Conservation (phyloP, 2,113 vertebrate species). For the Corynorhinus townsendii region DNA sequence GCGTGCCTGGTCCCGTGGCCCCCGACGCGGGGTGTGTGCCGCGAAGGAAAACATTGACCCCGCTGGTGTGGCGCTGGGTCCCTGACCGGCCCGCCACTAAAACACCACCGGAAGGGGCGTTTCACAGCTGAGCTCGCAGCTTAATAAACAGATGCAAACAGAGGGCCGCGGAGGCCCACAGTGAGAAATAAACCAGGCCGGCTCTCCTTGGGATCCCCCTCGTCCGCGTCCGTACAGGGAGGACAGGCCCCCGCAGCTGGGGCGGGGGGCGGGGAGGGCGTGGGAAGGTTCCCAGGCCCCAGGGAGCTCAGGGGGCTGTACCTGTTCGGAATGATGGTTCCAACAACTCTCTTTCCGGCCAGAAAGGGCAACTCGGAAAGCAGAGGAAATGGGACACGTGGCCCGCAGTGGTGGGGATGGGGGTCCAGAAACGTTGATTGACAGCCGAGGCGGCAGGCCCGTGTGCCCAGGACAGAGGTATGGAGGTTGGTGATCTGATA, state of each 20-base stretch:
- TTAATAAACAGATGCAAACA: conserved; percentile 84
- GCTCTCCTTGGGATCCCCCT: conserved; percentile 66
- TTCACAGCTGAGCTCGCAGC: conserved; percentile 81
- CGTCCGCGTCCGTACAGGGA: no score
- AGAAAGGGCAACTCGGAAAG: neutral
- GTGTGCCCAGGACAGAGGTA: neutral
- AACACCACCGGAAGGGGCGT: conserved; percentile 78
- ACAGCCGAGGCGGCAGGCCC: neutral
- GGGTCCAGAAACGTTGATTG: accelerated
- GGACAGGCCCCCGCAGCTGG: conserved; percentile 53
- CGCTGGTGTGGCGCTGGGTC: conserved; percentile 74
- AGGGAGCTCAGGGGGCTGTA: neutral
- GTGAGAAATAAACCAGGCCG: conserved; percentile 75
- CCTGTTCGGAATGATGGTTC: conserved; percentile 7
- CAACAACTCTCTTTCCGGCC: neutral
- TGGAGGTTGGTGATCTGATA: neutral
- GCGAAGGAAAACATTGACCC: conserved; percentile 83
- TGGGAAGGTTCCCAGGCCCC: neutral
- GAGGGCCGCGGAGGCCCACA: conserved; percentile 75
- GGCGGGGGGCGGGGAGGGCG: neutral
- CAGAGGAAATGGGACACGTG: neutral
- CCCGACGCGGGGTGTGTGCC: conserved; percentile 70
- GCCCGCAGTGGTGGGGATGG: neutral
- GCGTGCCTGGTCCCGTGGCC: conserved; percentile 75
- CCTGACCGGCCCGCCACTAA: conserved; percentile 75